Evolutionary conservation across 1,140 invertebrate species (phyloP).

Genomic region (Cheumatopsyche charites): DNA sequence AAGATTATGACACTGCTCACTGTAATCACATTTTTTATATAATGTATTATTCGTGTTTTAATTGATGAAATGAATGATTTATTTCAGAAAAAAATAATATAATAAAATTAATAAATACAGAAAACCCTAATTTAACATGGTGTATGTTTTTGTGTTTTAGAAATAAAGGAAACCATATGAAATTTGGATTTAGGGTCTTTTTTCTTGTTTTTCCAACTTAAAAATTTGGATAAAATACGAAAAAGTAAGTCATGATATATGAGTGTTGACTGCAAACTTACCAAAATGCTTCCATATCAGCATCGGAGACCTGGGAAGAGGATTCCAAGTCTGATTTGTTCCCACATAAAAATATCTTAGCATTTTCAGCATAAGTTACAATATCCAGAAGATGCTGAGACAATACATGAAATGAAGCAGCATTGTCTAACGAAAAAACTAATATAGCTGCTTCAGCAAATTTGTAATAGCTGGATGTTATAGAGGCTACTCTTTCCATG

Average conservation of each 20-base stretch:
- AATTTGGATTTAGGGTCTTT: too few species aligned
- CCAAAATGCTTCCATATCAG: slow-evolving; percentile 91
- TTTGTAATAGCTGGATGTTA: slow-evolving; percentile 93
- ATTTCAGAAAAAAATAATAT: too few species aligned
- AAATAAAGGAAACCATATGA: too few species aligned
- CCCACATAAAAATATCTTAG: slow-evolving; percentile 91
- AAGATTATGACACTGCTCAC: slow-evolving; percentile 90
- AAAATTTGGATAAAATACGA: too few species aligned
- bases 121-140: too few species aligned
- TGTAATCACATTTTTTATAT: slow-evolving; percentile 55
- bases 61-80: too few species aligned
- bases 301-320: slow-evolving; percentile 79
- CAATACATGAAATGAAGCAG: slow-evolving; percentile 88
- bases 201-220: too few species aligned
- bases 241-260: background rate
- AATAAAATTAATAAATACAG: too few species aligned
- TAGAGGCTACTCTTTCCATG: slow-evolving; percentile 92
- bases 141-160: too few species aligned
- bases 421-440: slow-evolving; percentile 89
- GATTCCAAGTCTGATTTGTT: slow-evolving; percentile 85
- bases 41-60: too few species aligned
- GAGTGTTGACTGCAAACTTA: slow-evolving; percentile 54
- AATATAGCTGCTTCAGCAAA: slow-evolving; percentile 90
- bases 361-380: slow-evolving; percentile 90
- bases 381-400: slow-evolving; percentile 90